phyloP scores from a whole-genome alignment of 35 echinoderm and acorn worm species.

The Apostichopus japonicus region DNA sequence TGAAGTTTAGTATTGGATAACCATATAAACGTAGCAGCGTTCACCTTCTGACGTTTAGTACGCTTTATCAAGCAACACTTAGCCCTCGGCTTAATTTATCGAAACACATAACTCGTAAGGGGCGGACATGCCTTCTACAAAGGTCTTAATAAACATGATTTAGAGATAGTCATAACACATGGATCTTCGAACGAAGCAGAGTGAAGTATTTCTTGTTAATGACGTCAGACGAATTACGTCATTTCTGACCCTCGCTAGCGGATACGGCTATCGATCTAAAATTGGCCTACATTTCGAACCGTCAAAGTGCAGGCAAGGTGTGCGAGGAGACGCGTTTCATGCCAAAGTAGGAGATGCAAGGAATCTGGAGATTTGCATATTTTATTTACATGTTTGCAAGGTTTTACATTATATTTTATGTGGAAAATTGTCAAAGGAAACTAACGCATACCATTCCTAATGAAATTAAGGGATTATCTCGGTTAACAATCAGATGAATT shows the following conservation, averaged over 20 bases:
- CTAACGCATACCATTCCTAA: too few relatives aligned
- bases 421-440: too few relatives aligned
- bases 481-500: too few relatives aligned
- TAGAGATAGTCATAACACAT: slow-evolving; percentile 41
- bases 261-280: neutral
- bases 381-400: too few relatives aligned
- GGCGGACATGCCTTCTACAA: slow-evolving; percentile 26
- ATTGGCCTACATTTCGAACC: slow-evolving; percentile 26
- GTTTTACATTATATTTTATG: too few relatives aligned
- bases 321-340: too few relatives aligned
- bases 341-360: too few relatives aligned
- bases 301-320: neutral
- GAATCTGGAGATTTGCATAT: too few relatives aligned
- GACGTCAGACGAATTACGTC: slow-evolving; percentile 42
- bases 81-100: slow-evolving; percentile 22
- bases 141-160: slow-evolving; percentile 20
- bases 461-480: too few relatives aligned
- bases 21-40: neutral
- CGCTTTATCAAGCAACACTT: slow-evolving; percentile 38
- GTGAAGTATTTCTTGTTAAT: slow-evolving; percentile 21
- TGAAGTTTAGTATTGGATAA: slow-evolving; percentile 12
- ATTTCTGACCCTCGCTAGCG: neutral
- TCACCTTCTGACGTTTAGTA: slow-evolving; percentile 15
- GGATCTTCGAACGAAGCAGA: neutral
- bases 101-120: neutral